Conservation (phyloP, 2,888 invertebrate genomes). For the Macrosoma leucophasiata region DNA sequence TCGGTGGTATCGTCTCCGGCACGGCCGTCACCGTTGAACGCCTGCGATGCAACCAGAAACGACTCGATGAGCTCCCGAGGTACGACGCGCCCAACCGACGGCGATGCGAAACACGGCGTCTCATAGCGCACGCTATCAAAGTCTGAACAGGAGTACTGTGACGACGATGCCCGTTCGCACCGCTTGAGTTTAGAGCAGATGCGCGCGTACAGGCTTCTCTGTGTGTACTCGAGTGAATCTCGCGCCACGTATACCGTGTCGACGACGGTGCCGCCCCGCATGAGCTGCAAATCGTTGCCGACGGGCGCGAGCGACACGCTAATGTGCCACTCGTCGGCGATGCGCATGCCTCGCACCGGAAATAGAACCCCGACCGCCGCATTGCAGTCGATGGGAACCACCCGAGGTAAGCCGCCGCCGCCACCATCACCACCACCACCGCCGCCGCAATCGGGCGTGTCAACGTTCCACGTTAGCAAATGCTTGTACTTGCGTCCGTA, state of each 20-base stretch:
- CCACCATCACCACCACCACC: no score
- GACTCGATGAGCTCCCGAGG: constrained; percentile 4
- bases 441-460: neutral
- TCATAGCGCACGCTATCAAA: constrained; percentile 7
- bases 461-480: constrained; percentile 4
- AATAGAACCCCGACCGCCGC: constrained; percentile 3
- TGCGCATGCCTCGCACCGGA: constrained; percentile 7
- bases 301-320: constrained; percentile 8
- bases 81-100: neutral
- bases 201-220: constrained; percentile 6
- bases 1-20: neutral
- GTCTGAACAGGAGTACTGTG: constrained; percentile 1
- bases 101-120: constrained; percentile 4
- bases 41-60: neutral
- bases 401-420: constrained; percentile 1
- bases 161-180: neutral
- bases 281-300: constrained; percentile 5
- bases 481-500: constrained; percentile 9
- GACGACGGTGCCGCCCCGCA: neutral
- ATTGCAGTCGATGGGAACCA: constrained; percentile 3
- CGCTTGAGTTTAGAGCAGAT: no score
- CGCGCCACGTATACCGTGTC: constrained; percentile 6
- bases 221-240: constrained; percentile 9
- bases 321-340: constrained; percentile 6
- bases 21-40: neutral